Evolutionary conservation across 2,113 vertebrate species (phyloP), one percentile per base, ranked within the genome.

Genomic region (Centrocercus urophasianus): DNA sequence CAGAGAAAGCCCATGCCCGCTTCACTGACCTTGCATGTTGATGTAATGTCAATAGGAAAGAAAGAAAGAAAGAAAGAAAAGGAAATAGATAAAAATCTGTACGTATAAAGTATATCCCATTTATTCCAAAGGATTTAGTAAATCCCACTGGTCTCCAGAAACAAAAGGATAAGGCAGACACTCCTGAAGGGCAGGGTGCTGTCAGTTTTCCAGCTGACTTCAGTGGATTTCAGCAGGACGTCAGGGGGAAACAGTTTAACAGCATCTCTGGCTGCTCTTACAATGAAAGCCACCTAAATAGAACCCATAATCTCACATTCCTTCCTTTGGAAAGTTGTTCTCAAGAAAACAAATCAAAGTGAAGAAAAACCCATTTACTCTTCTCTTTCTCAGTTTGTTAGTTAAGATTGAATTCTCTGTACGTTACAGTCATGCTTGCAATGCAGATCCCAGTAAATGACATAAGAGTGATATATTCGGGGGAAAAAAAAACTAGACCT

Each of bases 301-400:
- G 40, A 25, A 86, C 56, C 28, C 84, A 90, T 83, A 94, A 95
- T 89, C 95, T 83, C 89, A 93, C 90, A 6, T 47, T 14, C 76
- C 42, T 92, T 34, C 47, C 91, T 93, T 90, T 16, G 4, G 38
- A 96, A 96, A 88, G 86, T 6, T 91, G 17, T 72, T 86, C 72
- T 85, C 57, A 47, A 87, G 73, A 64, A 91, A 71, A 83, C 81
- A 93, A 15, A 78, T 45, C 21, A 95, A 88, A 95, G 95, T 27
- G 47, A 95, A 96, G 57, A 95, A 94, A 87, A 97, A 79, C 38
- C 30, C 8, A 95, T 95, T 97, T 96, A 96, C 77, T 94, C 21
- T 0, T 52, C 74, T 84, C 82, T 81, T 92, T 81, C 83, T 91
- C 59, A 80, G 64, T 61, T 75, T 78, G 66, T 95, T 96, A 82